Evolutionary conservation across 2,888 invertebrate species (phyloP).

Genomic region (Scelioninae gen. 2): DNA sequence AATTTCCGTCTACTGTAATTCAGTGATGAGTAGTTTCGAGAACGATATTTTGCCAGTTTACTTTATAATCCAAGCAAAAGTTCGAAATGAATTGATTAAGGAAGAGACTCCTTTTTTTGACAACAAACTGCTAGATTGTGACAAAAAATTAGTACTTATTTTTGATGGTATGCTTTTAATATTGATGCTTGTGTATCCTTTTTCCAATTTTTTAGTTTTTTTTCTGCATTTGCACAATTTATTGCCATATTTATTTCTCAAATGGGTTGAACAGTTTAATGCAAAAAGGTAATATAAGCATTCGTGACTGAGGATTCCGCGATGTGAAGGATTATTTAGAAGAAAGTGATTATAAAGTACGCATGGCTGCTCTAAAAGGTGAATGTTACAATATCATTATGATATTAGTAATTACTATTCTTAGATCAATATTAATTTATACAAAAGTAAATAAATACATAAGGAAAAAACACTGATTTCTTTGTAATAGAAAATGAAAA

Average conservation of each 20-base stretch:
- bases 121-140: slow-evolving; percentile 5
- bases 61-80: slow-evolving; percentile 1
- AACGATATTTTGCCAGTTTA: not conserved
- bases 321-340: slow-evolving; percentile 35
- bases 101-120: slow-evolving; percentile 9
- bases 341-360: slow-evolving; percentile 46
- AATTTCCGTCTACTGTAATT: slow-evolving; percentile 38
- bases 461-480: too few species aligned
- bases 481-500: too few species aligned
- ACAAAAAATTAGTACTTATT: too few species aligned
- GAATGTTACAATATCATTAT: too few species aligned
- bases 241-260: too few species aligned
- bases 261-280: slow-evolving; percentile 7
- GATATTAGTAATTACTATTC: too few species aligned
- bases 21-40: not conserved
- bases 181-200: too few species aligned
- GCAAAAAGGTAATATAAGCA: slow-evolving; percentile 55
- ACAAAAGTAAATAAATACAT: too few species aligned
- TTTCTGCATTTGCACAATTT: too few species aligned
- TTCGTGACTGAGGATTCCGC: slow-evolving; percentile 59
- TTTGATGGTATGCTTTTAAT: too few species aligned
- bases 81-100: not conserved
- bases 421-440: too few species aligned
- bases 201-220: too few species aligned
- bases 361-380: slow-evolving; percentile 59